Base-by-base conservation (phyloP, 2,888 invertebrate genomes). In the Eupithecia insigniata region DNA sequence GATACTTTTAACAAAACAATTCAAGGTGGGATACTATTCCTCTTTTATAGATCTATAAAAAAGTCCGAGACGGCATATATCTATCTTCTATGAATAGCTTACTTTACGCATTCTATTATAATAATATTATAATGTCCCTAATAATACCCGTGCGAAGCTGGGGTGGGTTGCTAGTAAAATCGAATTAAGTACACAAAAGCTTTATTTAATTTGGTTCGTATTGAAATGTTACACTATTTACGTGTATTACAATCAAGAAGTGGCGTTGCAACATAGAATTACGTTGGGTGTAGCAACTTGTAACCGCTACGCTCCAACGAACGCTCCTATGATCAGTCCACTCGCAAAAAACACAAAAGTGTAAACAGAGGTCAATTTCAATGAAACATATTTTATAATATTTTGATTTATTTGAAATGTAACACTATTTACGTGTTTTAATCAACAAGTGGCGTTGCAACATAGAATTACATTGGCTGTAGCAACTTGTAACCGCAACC, bases 391-490 rank as follows among this genome's bases (percentile, higher is more conserved):
- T n/a, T n/a, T n/a, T n/a, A n/a, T n/a, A n/a, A n/a, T n/a, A n/a
- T n/a, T n/a, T n/a, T n/a, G n/a, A n/a, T n/a, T n/a, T n/a, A n/a
- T n/a, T 81, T 80, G 79, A 82, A 83, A 81, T 80, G 75, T 73
- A 73, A 67, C 69, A 79, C 66, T 77, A 51, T 60, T 55, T 76
- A 62, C 62, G 34, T 62, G 62, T n/a, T n/a, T 22, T 14, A 60
- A 28, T 30, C 79, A 76, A 72, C 71, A 65, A 72, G 61, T 18
- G 62, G 46, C 55, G 74, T 88, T 88, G 82, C 84, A 77, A 84
- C 85, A 85, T 77, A 70, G 79, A 81, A 87, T 84, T 87, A 87
- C 87, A 85, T 85, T 78, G 75, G 71, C 74, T 88, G 85, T 80
- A 81, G 88, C 78, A 85, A 88, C 74, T n/a, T 22, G 30, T 12